Evolutionary conservation across 2,797 vertebrate genomes (phyloP).

Genomic region (Catamblyrhynchus diadema): DNA sequence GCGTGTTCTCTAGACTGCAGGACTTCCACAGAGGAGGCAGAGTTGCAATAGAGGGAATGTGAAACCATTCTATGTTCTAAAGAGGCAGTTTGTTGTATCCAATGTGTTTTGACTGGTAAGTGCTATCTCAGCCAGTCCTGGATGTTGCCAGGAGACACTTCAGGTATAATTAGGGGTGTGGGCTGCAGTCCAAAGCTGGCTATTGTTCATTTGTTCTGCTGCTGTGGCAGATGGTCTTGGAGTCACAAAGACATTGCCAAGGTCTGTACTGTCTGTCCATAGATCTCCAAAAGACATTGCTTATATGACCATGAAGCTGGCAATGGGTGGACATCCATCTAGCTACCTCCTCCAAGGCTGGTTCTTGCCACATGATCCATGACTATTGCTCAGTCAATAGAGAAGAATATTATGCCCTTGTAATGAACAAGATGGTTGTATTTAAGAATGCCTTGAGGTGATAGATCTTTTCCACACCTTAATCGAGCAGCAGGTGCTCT

Average conservation of each 20-base stretch:
- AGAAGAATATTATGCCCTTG: not conserved
- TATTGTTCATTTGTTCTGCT: not conserved
- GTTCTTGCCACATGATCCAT: not conserved
- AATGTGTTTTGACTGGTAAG: not conserved
- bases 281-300: not conserved
- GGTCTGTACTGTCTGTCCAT: not conserved
- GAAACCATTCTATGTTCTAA: not conserved
- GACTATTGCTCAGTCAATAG: not conserved
- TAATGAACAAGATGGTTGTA: not conserved
- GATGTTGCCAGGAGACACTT: not conserved
- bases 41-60: not conserved
- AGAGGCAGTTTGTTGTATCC: not conserved
- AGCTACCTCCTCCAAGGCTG: not conserved
- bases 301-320: not conserved
- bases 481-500: not conserved
- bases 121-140: not conserved
- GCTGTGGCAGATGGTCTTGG: not conserved
- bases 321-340: not conserved
- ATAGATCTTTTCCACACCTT: not conserved
- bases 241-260: not conserved
- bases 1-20: not conserved
- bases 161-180: not conserved
- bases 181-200: not conserved
- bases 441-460: not conserved
- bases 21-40: not conserved